Base-by-base conservation (phyloP, 2,797 vertebrate species). In the Pseudopleuronectes americanus region DNA sequence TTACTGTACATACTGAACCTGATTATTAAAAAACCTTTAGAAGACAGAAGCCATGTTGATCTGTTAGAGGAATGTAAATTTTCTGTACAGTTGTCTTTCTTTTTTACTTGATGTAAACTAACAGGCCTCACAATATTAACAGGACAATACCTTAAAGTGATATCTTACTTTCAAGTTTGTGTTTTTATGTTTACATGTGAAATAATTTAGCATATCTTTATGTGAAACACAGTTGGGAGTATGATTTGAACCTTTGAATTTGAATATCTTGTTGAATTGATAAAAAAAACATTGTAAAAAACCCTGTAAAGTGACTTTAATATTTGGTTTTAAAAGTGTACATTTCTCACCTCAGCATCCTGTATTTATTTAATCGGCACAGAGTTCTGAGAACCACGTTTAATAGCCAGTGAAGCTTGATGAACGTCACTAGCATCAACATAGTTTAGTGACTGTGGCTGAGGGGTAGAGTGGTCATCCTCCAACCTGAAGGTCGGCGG, bases 41-140 rank as follows among this genome's bases (percentile, higher is more conserved):
- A 84, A 76, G 77, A 87, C 85, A 86, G 72, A 94, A 93, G 93
- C 93, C 91, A 92, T 91, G 91, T 90, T 81, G 84, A 93, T 93
- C 90, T 92, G 91, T 92, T 92, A 86, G 67, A 88, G 61, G 83
- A 92, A 93, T 93, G 90, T 94, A 93, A 83, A 94, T 92, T 89
- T 83, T 71, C 57, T 93, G 90, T 92, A 93, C 90, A 92, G 87
- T 67, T 81, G 71, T 86, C 33, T 55, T 68, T 77, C 76, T 77
- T 60, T 75, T 86, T 82, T 77, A 85, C 65, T 84, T 66, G 57
- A 76, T 92, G 85, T 93, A 88, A 89, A 89, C 74, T 81, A 88
- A 83, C 78, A 78, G 61, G 59, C 75, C 78, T 77, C 88, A 89
- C 88, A 88, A 76, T 82, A 71, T 79, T 74, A 71, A 83, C 65